A percentile compares a stretch with the other conserved stretches of the same genome.
These are phyloP conservation scores for Drosophila helvetica DNA, from an alignment of 2,888 invertebrate genomes.

Conservation along the genomic window DNA sequence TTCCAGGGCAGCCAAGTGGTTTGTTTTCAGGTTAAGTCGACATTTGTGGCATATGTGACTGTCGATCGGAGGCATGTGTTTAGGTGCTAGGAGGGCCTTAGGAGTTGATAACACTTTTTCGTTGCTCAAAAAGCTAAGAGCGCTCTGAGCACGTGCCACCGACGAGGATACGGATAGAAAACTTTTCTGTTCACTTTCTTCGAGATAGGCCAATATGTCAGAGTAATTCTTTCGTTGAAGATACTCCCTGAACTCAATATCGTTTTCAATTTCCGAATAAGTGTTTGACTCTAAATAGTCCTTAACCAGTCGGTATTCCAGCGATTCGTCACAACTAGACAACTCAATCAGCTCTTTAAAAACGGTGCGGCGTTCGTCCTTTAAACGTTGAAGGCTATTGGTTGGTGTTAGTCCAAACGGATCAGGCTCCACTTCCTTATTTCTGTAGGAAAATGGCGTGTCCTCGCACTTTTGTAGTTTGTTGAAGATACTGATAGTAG, in stretches of 20 bases:
- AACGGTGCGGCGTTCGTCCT: slow-evolving; percentile 77
- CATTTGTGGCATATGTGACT: slow-evolving; percentile 68
- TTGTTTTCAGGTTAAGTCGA: slow-evolving; percentile 40
- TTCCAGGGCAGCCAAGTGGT: slow-evolving; percentile 17
- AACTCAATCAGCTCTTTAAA: slow-evolving; percentile 81
- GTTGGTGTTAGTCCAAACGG: slow-evolving; percentile 43
- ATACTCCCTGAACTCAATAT: slow-evolving; percentile 82
- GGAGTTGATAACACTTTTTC: slow-evolving; percentile 77
- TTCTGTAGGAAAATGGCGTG: slow-evolving; percentile 8
- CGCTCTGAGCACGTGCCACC: slow-evolving; percentile 78
- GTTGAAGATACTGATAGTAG: slow-evolving; percentile 77
- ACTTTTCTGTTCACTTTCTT: slow-evolving; percentile 74
- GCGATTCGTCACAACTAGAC: slow-evolving; percentile 81
- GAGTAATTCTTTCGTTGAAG: slow-evolving; percentile 82
- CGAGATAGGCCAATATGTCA: slow-evolving; percentile 82
- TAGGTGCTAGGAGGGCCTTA: slow-evolving; percentile 69
- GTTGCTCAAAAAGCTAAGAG: slow-evolving; percentile 75
- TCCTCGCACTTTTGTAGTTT: slow-evolving; percentile 74
- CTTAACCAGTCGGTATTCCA: slow-evolving; percentile 82
- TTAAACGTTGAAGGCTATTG: slow-evolving; percentile 72
- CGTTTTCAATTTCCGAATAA: slow-evolving; percentile 83
- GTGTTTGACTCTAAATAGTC: slow-evolving; percentile 83
- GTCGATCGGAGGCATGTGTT: slow-evolving; percentile 57
- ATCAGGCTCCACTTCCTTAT: slow-evolving; percentile 7
- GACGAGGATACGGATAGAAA: slow-evolving; percentile 75